Evolutionary conservation across 2,113 vertebrate genomes (phyloP).

Genomic region (Thunnus thynnus): DNA sequence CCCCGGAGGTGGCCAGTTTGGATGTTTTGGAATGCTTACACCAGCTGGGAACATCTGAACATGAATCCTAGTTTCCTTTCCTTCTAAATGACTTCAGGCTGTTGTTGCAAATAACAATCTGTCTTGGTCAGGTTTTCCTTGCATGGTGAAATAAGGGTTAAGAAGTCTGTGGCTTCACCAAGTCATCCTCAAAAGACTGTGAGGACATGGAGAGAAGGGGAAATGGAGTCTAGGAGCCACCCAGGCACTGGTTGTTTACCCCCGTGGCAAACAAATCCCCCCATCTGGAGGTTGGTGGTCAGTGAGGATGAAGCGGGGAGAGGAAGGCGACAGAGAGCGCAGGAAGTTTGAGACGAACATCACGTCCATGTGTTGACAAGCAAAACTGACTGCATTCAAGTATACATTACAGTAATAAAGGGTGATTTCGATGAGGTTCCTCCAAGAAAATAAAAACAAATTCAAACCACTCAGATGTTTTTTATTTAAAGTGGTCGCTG

Average conservation of each 20-base stretch:
- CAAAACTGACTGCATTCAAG: not conserved
- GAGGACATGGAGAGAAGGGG: constrained; percentile 1
- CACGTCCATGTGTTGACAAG: constrained; percentile 27
- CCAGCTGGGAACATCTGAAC: constrained; percentile 62
- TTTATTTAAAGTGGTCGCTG: no score
- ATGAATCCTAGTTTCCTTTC: constrained; percentile 10
- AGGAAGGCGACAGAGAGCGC: constrained; percentile 24
- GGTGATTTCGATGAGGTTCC: not conserved
- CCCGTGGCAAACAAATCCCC: constrained; percentile 63
- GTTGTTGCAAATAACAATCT: not conserved
- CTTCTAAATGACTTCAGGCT: constrained; percentile 5
- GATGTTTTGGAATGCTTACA: constrained; percentile 2
- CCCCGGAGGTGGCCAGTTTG: not conserved
- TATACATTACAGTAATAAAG: not conserved
- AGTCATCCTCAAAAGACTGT: constrained; percentile 21
- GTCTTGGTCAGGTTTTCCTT: constrained; percentile 11
- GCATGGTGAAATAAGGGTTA: constrained; percentile 17
- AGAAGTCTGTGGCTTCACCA: constrained; percentile 1
- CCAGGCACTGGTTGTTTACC: constrained; percentile 72
- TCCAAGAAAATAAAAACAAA: no score
- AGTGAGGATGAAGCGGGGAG: constrained; percentile 4
- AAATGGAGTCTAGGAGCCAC: constrained; percentile 47
- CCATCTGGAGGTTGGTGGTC: constrained; percentile 64
- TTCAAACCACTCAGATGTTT: no score
- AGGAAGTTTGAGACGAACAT: not conserved